These are phyloP conservation scores for Schizotus pectinicornis DNA, from an alignment of 2,888 invertebrate species.

Conservation along the genomic window DNA sequence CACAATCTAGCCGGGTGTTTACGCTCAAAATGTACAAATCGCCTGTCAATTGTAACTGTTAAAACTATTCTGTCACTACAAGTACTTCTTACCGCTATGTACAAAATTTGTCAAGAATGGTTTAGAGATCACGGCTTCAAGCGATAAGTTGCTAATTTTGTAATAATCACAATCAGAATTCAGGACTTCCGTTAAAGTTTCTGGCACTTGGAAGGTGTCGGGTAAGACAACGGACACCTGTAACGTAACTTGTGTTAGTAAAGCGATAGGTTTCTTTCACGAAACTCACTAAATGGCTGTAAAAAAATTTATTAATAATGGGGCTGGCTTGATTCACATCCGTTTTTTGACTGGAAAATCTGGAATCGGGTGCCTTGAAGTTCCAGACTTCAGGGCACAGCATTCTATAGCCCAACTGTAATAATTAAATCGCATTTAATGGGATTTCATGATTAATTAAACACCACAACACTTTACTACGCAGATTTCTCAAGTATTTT, in stretches of 20 bases:
- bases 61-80: conserved; percentile 2
- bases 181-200: conserved; percentile 53
- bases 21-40: conserved; percentile 59
- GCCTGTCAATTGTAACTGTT: conserved; percentile 50
- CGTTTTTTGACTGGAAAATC: conserved; percentile 50
- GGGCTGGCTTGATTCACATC: conserved; percentile 37
- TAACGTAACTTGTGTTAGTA: conserved; percentile 48
- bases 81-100: conserved; percentile 59
- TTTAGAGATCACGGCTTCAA: conserved; percentile 59
- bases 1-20: conserved; percentile 60
- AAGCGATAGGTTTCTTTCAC: conserved; percentile 20
- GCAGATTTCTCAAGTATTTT: no score
- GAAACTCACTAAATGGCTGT: conserved; percentile 62
- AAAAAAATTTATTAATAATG: conserved; percentile 57
- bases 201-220: conserved; percentile 57
- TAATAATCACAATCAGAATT: conserved; percentile 64
- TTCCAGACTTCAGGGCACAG: conserved; percentile 65
- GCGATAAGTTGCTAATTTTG: conserved; percentile 57
- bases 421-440: conserved; percentile 4
- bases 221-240: conserved; percentile 65
- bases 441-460: no score
- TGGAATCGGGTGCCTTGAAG: conserved; percentile 59
- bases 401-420: conserved; percentile 55
- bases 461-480: no score
- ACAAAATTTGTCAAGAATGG: conserved; percentile 65